Evolutionary conservation across 2,888 invertebrate species (phyloP), one percentile per base, ranked within the genome.

Genomic region (Eupelmus urozonus): DNA sequence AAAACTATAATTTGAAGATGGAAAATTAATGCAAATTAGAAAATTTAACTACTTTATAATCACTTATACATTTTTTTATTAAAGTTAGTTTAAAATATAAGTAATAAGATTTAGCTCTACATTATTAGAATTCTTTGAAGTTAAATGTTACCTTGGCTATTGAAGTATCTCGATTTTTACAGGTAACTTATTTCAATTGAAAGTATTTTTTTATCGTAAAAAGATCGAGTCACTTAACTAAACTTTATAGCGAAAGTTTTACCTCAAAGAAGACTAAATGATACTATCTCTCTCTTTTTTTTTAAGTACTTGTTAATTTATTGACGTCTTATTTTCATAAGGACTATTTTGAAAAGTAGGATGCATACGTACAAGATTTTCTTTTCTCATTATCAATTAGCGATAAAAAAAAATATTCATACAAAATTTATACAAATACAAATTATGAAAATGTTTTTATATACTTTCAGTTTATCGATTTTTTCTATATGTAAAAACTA

Each of bases 11-110:
- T 5, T 11, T 16, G 11, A 23, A 55, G 27, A 65, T 27, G 1
- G 57, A 63, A 67, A 79, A 76, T 76, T 73, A 70, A 27, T 76
- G 72, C 76, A 79, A 76, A 76, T 51, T 78, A 66, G 60, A 79
- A 74, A 74, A 69, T 65, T 62, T 29, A 18, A 57, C 59, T 51
- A 13, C 1, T 13, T 34, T 13, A 34, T 34, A 34, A 9, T 34
- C 34, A 34, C 3, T 34, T 34, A 34, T 34, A 34, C 9, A 5
- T 20, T 13, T 51, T 45, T 25, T 63, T 34, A 34, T n/a, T 34
- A 5, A 25, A n/a, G 13, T 0, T 42, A 1, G 27, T 27, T 34
- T 4, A 65, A 53, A 49, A 16, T 53, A 23, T 13, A 66, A 11
- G 25, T 45, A 45, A 45, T 40, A 3, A 45, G 7, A 18, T 53